Conservation (phyloP, 2,113 vertebrate genomes). For the Phylloscopus trochilus region DNA sequence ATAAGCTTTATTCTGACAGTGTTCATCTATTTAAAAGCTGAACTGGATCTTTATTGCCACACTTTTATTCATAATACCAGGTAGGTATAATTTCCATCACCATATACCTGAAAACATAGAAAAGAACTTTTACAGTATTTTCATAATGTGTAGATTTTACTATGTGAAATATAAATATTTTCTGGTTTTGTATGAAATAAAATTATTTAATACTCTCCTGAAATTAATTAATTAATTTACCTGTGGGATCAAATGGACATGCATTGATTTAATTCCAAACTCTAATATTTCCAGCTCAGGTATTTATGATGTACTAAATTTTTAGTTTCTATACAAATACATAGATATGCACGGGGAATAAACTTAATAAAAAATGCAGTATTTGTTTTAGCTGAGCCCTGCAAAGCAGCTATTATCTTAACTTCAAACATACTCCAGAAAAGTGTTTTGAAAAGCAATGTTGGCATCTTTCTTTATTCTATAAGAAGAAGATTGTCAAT, state of each 20-base stretch:
- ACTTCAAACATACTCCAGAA: neutral
- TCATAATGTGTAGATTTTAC: neutral
- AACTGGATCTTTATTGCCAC: neutral
- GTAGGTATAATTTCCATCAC: neutral
- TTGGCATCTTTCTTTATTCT: neutral
- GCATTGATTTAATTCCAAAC: neutral
- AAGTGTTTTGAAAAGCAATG: neutral
- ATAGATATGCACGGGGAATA: neutral
- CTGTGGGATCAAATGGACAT: neutral
- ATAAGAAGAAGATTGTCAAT: neutral
- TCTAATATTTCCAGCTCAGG: neutral
- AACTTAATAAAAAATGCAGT: neutral
- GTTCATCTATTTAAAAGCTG: neutral
- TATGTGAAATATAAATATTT: neutral
- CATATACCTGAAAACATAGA: neutral
- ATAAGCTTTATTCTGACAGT: neutral
- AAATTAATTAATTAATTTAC: neutral
- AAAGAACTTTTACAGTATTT: neutral
- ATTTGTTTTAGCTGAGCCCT: conserved; percentile 21
- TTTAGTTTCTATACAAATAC: neutral
- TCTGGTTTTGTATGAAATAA: neutral
- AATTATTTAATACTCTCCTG: neutral
- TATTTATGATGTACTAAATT: neutral
- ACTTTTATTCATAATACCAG: neutral
- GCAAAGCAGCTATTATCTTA: conserved; percentile 25